Evolutionary conservation across 2,797 vertebrate species (phyloP), one percentile per base, ranked within the genome.

Genomic region (Onychomys leucogaster): DNA sequence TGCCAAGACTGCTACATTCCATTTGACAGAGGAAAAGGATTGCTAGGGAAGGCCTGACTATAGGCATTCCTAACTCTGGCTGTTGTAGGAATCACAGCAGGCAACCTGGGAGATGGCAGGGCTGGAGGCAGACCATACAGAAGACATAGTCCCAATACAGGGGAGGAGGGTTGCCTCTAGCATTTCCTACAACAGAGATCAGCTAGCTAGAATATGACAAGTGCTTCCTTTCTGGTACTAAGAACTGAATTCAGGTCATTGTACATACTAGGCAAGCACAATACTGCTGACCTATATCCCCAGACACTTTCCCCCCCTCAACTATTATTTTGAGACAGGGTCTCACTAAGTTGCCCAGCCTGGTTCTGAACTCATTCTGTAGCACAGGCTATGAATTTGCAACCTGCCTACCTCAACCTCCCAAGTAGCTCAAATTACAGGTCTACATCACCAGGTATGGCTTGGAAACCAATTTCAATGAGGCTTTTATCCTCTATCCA

Each of bases 111-210:
- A 81, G 82, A 55, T 93, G 52, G 75, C 34, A 94, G 46, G 5
- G n/a, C 29, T 17, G 14, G 19, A 77, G 12, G 14, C n/a, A 97
- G 41, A 88, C 89, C 49, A 84, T 63, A 12, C 1, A 82, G 41
- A 97, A 95, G 49, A 69, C 34, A 77, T 25, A 69, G 49, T 43
- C 11, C 82, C 55, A 11, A 46, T 11, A 2, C 34, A 37, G 11
- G 19, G 43, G 17, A 76, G 71, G 4, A 83, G 37, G 29, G 90
- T 69, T 73, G 82, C 17, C 87, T 55, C 5, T 55, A 43, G 32
- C 43, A 94, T 93, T 97, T 95, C 85, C 34, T 86, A 90, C 12
- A 97, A 12, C 37, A 97, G 13, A 95, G n/a, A 29, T 25, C 77
- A 61, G 63, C 46, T 83, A 94, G 16, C 86, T 95, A 84, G 55